phyloP scores from a whole-genome alignment of 2,113 vertebrate species.

The Otis tarda region DNA sequence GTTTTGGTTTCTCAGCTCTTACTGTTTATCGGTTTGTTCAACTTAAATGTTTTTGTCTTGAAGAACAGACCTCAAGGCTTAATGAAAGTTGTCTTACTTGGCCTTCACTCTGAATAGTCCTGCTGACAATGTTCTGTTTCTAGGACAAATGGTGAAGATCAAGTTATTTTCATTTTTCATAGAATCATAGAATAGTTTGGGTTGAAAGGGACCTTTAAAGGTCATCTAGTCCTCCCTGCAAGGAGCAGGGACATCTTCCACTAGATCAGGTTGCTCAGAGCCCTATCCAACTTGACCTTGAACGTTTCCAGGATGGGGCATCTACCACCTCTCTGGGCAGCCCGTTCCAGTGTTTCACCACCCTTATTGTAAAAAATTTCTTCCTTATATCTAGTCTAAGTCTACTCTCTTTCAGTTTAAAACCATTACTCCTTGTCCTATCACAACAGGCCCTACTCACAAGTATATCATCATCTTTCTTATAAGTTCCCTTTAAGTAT shows the following conservation, averaged over 20 bases:
- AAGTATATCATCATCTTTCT: neutral
- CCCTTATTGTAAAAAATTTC: neutral
- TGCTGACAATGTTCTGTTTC: neutral
- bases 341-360: neutral
- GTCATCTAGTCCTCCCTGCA: neutral
- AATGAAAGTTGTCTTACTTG: neutral
- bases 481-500: neutral
- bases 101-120: neutral
- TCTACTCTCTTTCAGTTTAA: neutral
- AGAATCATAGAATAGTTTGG: neutral
- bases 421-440: neutral
- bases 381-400: neutral
- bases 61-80: neutral
- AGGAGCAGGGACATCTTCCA: neutral
- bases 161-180: neutral
- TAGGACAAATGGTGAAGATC: neutral
- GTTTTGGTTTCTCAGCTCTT: neutral
- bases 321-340: neutral
- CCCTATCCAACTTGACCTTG: neutral
- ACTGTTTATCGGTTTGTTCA: neutral
- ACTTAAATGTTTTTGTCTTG: neutral
- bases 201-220: neutral
- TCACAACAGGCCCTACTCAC: neutral
- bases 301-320: neutral
- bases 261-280: neutral